Evolutionary conservation across 2,888 invertebrate genomes (phyloP).

Genomic region (Dynastes tityus): DNA sequence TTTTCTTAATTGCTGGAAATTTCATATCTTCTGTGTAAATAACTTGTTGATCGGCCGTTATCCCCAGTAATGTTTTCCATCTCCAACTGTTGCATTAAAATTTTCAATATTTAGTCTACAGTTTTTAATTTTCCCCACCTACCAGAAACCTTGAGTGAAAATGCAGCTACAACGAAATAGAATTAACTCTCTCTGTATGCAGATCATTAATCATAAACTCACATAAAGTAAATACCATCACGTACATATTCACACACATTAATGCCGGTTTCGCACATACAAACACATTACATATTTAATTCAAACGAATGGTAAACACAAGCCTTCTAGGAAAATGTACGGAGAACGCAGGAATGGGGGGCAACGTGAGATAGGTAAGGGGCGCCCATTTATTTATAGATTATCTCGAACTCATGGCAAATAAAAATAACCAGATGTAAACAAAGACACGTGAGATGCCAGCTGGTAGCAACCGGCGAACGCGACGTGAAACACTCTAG

Average conservation of each 20-base stretch:
- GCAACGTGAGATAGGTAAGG: constrained; percentile 45
- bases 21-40: too few species aligned
- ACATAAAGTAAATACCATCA: neutral
- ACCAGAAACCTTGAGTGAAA: too few species aligned
- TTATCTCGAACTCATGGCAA: constrained; percentile 37
- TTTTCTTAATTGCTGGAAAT: too few species aligned
- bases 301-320: constrained; percentile 6
- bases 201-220: neutral
- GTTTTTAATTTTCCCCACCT: too few species aligned
- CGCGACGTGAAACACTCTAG: constrained; percentile 10
- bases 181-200: neutral
- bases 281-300: neutral
- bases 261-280: neutral
- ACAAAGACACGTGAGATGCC: constrained; percentile 48
- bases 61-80: too few species aligned
- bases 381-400: constrained; percentile 36
- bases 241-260: neutral
- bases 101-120: too few species aligned
- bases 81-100: too few species aligned
- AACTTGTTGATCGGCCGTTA: too few species aligned
- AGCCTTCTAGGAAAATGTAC: neutral
- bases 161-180: neutral
- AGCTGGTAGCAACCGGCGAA: constrained; percentile 35
- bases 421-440: constrained; percentile 50
- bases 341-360: constrained; percentile 6